phyloP scores from a whole-genome alignment of 2,888 invertebrate genomes.

The Macrosiphum euphorbiae region DNA sequence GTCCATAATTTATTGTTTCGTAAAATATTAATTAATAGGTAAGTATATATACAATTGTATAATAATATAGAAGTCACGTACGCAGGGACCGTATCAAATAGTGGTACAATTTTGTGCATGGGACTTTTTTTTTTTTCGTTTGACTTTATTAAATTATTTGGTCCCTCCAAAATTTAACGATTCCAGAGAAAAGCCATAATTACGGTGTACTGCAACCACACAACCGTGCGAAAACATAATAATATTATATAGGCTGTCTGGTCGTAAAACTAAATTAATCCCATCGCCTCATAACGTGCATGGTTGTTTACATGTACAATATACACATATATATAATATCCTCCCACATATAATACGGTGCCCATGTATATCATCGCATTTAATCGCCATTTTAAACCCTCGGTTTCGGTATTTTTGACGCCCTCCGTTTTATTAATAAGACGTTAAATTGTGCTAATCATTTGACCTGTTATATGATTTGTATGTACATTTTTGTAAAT shows the following conservation, averaged over 20 bases:
- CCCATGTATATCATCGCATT: neutral
- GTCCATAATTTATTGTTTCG: neutral
- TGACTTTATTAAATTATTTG: conserved; percentile 4
- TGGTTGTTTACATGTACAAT: conserved; percentile 1
- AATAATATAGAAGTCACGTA: neutral
- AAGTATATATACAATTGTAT: neutral
- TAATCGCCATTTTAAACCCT: conserved; percentile 13
- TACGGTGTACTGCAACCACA: neutral
- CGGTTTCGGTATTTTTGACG: too few species aligned
- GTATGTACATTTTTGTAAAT: too few species aligned
- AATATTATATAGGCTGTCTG: neutral
- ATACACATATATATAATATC: neutral
- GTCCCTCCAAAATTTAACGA: neutral
- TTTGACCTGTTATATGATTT: too few species aligned
- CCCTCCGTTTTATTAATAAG: too few species aligned
- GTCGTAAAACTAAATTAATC: conserved; percentile 33
- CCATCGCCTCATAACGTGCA: neutral
- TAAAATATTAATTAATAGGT: neutral
- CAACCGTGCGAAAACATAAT: neutral
- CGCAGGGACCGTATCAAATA: neutral
- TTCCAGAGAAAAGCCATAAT: conserved; percentile 33
- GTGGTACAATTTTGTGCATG: neutral
- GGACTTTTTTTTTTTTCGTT: neutral
- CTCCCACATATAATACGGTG: neutral
- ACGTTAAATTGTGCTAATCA: too few species aligned